phyloP scores from a whole-genome alignment of 64 coral and sea anemone genomes.

The Pachyseris speciosa region DNA sequence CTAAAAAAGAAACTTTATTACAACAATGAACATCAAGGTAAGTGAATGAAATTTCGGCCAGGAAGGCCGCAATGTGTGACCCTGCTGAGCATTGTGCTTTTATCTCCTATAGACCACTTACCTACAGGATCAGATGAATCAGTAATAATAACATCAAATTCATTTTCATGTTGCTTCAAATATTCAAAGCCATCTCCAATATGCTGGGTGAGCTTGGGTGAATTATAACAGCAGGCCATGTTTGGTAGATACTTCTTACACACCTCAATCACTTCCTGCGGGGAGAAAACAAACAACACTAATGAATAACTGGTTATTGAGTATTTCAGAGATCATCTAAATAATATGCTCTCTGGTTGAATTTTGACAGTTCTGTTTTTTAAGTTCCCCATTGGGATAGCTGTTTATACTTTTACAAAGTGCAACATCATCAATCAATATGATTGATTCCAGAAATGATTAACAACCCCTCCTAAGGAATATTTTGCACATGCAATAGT shows the following conservation, averaged over 20 bases:
- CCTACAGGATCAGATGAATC: constrained; percentile 97
- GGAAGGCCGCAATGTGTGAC: too few species aligned
- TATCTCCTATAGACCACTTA: neutral
- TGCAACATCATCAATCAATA: too few species aligned
- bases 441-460: too few species aligned
- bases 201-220: constrained; percentile 80
- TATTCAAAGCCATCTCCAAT: constrained; percentile 97
- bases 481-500: too few species aligned
- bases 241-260: constrained; percentile 89
- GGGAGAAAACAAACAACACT: neutral
- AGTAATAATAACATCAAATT: constrained; percentile 98
- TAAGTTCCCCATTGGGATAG: too few species aligned
- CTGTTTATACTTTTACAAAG: too few species aligned
- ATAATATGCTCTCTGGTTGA: too few species aligned
- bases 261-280: constrained; percentile 91
- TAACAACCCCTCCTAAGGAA: too few species aligned
- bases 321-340: neutral
- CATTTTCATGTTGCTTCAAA: constrained; percentile 87
- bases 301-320: neutral
- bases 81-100: neutral
- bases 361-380: too few species aligned
- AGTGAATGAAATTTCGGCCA: too few species aligned
- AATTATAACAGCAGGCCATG: constrained; percentile 79
- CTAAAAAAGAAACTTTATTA: too few species aligned
- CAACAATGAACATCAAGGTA: too few species aligned